These are phyloP conservation scores for Catocala nupta DNA, from an alignment of 2,888 invertebrate genomes.

Conservation along the genomic window DNA sequence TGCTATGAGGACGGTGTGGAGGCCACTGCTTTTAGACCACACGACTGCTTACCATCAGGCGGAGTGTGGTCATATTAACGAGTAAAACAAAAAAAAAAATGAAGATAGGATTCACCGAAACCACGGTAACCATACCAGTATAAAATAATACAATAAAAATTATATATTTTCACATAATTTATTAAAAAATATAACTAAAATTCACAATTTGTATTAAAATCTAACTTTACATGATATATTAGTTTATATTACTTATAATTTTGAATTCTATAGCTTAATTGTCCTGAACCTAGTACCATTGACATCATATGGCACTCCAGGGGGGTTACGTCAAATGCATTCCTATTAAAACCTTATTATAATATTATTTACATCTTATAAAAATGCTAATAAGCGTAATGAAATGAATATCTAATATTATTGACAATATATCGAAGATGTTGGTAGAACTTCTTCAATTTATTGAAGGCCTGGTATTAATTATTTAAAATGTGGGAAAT, in stretches of 20 bases:
- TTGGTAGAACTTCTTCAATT: not conserved
- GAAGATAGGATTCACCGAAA: too few species aligned
- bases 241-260: slow-evolving; percentile 39
- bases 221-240: slow-evolving; percentile 49
- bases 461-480: too few species aligned
- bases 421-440: slow-evolving; percentile 5
- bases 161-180: slow-evolving; percentile 51
- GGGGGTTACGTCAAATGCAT: slow-evolving; percentile 27
- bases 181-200: slow-evolving; percentile 49
- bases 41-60: too few species aligned
- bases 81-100: too few species aligned
- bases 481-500: too few species aligned
- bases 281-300: slow-evolving; percentile 25
- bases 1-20: too few species aligned
- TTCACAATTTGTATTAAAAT: slow-evolving; percentile 42
- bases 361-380: slow-evolving; percentile 46
- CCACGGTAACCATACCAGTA: too few species aligned
- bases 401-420: slow-evolving; percentile 13
- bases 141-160: too few species aligned
- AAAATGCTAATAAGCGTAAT: slow-evolving; percentile 47
- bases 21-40: too few species aligned
- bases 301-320: slow-evolving; percentile 29
- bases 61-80: too few species aligned
- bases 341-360: slow-evolving; percentile 10
- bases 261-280: slow-evolving; percentile 33